phyloP scores from a whole-genome alignment of 1,140 invertebrate genomes.

The Penaeus indicus region DNA sequence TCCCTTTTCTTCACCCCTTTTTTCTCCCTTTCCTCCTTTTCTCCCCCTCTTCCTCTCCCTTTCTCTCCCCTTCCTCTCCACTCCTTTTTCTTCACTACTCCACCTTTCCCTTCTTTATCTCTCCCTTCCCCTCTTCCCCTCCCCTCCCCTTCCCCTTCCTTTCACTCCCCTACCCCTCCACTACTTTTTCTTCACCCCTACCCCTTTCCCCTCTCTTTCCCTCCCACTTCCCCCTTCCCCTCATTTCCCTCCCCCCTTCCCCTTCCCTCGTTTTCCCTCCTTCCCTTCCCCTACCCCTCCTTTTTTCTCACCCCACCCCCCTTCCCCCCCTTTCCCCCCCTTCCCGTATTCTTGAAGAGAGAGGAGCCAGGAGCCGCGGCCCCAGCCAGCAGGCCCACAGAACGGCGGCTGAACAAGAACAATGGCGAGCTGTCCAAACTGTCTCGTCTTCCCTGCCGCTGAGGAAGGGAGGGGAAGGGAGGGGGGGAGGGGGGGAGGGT shows the following conservation, averaged over 20 bases:
- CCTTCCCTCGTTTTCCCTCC: too few relatives aligned
- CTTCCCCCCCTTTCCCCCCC: too few relatives aligned
- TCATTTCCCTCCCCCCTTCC: neutral
- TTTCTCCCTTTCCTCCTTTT: neutral
- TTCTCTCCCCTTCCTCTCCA: neutral
- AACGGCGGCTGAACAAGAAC: neutral
- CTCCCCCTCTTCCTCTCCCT: neutral
- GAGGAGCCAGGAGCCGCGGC: too few relatives aligned
- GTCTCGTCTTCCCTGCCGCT: neutral
- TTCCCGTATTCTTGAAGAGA: neutral
- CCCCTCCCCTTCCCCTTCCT: neutral
- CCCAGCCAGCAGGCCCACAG: neutral
- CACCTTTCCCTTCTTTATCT: neutral
- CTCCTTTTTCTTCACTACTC: neutral
- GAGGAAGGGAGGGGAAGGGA: neutral
- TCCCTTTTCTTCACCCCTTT: neutral
- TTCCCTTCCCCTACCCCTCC: too few relatives aligned
- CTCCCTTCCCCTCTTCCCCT: neutral
- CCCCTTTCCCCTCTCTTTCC: neutral
- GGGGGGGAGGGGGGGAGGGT: neutral
- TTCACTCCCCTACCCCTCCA: neutral
- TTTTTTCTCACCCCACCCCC: too few relatives aligned
- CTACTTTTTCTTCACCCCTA: too few relatives aligned
- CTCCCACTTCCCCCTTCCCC: neutral
- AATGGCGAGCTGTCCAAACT: slow-evolving; percentile 17